Evolutionary conservation across 2,888 invertebrate genomes (phyloP).

Genomic region (Mesorhabditis spiculigera): DNA sequence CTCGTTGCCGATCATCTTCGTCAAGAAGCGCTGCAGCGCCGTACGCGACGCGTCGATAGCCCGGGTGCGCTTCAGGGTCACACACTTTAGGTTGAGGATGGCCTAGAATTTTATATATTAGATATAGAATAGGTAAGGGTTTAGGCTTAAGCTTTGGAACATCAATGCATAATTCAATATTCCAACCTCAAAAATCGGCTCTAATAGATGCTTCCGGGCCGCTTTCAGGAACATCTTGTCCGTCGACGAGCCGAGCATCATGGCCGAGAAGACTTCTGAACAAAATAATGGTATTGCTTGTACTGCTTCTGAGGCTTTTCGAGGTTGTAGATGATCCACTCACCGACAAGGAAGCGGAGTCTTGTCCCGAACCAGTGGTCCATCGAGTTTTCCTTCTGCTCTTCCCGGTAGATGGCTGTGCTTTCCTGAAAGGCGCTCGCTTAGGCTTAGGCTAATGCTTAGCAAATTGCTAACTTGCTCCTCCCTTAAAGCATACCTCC

Average conservation of each 20-base stretch:
- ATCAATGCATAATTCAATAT: neutral
- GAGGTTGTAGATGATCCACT: neutral
- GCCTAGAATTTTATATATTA: neutral
- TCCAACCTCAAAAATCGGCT: slow-evolving; percentile 25
- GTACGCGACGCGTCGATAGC: slow-evolving; percentile 24
- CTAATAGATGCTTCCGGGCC: slow-evolving; percentile 26
- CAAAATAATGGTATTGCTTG: neutral
- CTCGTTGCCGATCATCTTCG: no score
- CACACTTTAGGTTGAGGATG: no score
- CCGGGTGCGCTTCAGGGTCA: slow-evolving; percentile 13
- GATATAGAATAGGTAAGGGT: neutral
- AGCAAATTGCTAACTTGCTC: no score
- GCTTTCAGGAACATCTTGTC: slow-evolving; percentile 33
- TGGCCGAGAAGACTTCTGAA: slow-evolving; percentile 20
- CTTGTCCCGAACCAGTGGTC: slow-evolving; percentile 20
- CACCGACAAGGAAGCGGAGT: slow-evolving; percentile 19
- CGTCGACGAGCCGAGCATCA: slow-evolving; percentile 25
- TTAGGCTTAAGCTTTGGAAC: neutral
- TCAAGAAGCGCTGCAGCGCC: slow-evolving; percentile 11
- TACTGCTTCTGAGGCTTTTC: neutral
- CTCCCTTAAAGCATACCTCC: no score
- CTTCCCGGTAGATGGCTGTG: slow-evolving; percentile 8
- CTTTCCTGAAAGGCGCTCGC: slow-evolving; percentile 7
- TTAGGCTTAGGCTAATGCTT: no score
- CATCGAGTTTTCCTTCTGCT: slow-evolving; percentile 10